phyloP scores from a whole-genome alignment of 2,888 invertebrate species.

The Mimas tiliae region DNA sequence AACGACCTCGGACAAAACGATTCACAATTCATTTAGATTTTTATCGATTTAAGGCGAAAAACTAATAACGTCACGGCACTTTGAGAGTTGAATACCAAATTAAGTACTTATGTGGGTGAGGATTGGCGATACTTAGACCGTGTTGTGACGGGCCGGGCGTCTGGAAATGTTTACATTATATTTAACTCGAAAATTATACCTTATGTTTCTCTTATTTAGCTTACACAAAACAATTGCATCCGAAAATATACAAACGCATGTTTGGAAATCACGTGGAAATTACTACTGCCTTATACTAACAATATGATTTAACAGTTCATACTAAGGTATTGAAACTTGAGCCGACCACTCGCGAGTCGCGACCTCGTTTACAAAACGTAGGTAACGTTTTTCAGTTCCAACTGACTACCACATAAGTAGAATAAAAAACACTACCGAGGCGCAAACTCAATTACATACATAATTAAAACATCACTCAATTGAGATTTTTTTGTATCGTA shows the following conservation, averaged over 20 bases:
- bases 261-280: neutral
- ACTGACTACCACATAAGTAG: neutral
- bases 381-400: neutral
- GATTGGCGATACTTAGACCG: neutral
- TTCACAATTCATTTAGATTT: slow-evolving; percentile 77
- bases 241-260: neutral
- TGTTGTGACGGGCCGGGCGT: slow-evolving; percentile 10
- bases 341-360: neutral
- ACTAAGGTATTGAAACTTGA: slow-evolving; percentile 10
- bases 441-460: slow-evolving; percentile 23
- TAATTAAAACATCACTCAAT: slow-evolving; percentile 23
- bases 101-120: slow-evolving; percentile 20
- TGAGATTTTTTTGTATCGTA: slow-evolving; percentile 31
- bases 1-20: slow-evolving; percentile 64
- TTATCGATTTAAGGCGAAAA: slow-evolving; percentile 78
- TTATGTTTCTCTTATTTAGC: neutral
- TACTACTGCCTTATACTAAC: neutral
- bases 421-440: slow-evolving; percentile 10
- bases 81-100: slow-evolving; percentile 32
- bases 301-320: neutral
- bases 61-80: slow-evolving; percentile 70
- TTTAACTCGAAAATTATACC: slow-evolving; percentile 2
- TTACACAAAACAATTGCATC: slow-evolving; percentile 6
- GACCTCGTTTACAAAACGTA: slow-evolving; percentile 11
- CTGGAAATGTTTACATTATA: neutral